Conservation (phyloP, 2,797 vertebrate species). For the Sphaeramia orbicularis region DNA sequence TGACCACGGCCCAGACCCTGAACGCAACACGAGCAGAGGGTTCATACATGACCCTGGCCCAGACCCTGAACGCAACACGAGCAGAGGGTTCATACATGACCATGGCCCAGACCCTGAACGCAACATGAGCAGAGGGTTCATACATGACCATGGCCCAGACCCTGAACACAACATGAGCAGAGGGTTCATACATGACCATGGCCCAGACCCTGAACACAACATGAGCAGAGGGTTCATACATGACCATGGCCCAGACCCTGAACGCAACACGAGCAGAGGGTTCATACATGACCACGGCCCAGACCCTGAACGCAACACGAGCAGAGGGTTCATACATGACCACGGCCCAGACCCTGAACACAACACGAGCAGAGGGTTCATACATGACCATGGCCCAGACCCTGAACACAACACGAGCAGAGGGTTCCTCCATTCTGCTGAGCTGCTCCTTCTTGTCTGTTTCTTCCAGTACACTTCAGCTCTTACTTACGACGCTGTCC, state of each 20-base stretch:
- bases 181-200: no score
- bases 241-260: no score
- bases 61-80: no score
- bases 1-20: no score
- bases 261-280: no score
- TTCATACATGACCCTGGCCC: not conserved
- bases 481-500: slow-evolving; percentile 95
- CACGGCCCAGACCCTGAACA: no score
- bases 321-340: not conserved
- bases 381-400: no score
- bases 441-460: slow-evolving; percentile 16
- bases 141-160: not conserved
- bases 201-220: not conserved
- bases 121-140: not conserved
- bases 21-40: not conserved
- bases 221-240: not conserved
- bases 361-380: no score
- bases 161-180: no score
- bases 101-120: not conserved
- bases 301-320: not conserved
- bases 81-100: no score
- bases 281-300: no score
- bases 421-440: not conserved
- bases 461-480: slow-evolving; percentile 93
- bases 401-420: not conserved